Base-by-base conservation (phyloP, 2,797 vertebrate species). In the Leptodactylus fallax region DNA sequence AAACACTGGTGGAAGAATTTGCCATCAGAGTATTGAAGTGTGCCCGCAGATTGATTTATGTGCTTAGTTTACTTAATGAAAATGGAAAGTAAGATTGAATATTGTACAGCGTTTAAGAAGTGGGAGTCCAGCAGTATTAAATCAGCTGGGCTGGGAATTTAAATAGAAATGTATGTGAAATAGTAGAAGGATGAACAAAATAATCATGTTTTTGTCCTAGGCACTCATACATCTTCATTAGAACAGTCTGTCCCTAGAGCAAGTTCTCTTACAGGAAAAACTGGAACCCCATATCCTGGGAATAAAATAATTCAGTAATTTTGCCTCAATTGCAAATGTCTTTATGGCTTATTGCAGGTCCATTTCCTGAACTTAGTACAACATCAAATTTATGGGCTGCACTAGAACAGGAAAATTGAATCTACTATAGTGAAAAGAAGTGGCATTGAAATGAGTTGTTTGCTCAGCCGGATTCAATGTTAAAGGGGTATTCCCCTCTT, bases 61-160 rank as follows among this genome's bases (percentile, higher is more conserved):
- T 65, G 47, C 80, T 77, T 53, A 76, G 69, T 77, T 82, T 83
- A 83, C 86, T 87, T 82, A 87, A 82, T 87, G 86, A 83, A 87
- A 83, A 83, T 87, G 86, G 86, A 82, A 63, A 87, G 58, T 87
- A 81, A 87, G 85, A 87, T 74, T 80, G 63, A 86, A 80, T 86
- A 80, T 36, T 80, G 63, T 60, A 72, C 77, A 81, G 65, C 79
- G 3, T 72, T 87, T 81, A 87, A 45, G 79, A 74, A 72, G 58
- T 80, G 36, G 85, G 56, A 74, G 79, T 58, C 63, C 55, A 74
- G 17, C 19, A 72, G 77, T 71, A 86, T 58, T 80, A 87, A 81
- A 87, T 87, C 79, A 87, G 65, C 27, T 74, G 21, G 55, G 56
- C 45, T 80, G 36, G 53, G 79, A 67, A 87, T 81, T 82, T 74